A percentile compares a stretch with the other conserved stretches of the same genome.
Conservation (phyloP, 2,113 vertebrate species). For the Rousettus leschenaultii region DNA sequence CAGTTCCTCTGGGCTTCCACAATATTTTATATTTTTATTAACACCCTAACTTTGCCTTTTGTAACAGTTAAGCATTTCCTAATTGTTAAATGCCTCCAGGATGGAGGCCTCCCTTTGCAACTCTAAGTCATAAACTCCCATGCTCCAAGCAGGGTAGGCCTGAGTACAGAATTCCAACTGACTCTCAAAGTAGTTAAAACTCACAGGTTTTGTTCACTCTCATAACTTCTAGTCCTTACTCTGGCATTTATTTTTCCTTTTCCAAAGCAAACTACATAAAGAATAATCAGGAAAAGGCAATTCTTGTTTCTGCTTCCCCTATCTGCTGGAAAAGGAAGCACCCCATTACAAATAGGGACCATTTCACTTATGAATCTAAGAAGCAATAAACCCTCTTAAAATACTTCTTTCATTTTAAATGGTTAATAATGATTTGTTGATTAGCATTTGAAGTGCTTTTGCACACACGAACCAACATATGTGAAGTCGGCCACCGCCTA, state of each 20-base stretch:
- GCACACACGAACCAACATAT: neutral
- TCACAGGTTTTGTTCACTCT: neutral
- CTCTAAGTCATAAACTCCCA: neutral
- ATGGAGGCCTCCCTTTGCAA: neutral
- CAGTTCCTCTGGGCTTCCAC: neutral
- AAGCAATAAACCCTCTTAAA: conserved; percentile 14
- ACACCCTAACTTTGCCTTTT: neutral
- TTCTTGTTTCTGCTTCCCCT: conserved; percentile 28
- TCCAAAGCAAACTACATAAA: conserved; percentile 43
- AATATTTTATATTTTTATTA: neutral
- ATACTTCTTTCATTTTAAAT: neutral
- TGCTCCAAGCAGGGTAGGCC: neutral
- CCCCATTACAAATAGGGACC: neutral
- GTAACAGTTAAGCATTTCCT: neutral
- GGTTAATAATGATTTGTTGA: neutral
- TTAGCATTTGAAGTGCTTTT: neutral
- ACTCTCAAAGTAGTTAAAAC: neutral
- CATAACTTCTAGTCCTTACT: neutral
- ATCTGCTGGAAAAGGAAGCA: conserved; percentile 43
- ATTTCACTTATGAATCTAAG: neutral
- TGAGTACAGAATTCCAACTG: neutral
- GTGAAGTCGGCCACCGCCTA: neutral
- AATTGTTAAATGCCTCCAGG: neutral
- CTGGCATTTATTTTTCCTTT: conserved; percentile 43
- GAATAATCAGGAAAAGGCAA: conserved; percentile 32